Percentiles rank a stretch among this genome's conserved stretches.
These are phyloP conservation scores for Hydrochoerus hydrochaeris DNA, from an alignment of 2,113 vertebrate species.

Conservation along the genomic window DNA sequence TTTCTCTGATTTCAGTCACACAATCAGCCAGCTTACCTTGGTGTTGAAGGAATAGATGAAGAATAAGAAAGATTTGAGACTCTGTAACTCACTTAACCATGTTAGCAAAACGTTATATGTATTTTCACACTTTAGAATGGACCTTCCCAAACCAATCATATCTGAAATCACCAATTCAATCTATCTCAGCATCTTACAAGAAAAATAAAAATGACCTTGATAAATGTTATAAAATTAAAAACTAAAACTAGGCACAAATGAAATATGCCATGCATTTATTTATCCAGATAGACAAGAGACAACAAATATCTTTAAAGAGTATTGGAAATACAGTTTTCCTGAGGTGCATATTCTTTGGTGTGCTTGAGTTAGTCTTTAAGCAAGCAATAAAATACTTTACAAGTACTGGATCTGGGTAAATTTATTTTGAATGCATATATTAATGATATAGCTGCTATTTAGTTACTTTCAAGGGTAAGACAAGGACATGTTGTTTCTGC, in stretches of 20 bases:
- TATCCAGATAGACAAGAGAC: not conserved
- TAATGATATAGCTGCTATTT: not conserved
- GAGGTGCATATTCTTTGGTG: not conserved
- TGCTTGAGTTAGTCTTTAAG: not conserved
- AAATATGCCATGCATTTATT: not conserved
- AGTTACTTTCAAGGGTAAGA: not conserved
- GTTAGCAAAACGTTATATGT: not conserved
- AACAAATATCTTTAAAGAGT: not conserved
- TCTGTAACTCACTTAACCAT: conserved; percentile 9
- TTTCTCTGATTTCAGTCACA: conserved; percentile 66
- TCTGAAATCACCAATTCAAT: not conserved
- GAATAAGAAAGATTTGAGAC: conserved; percentile 50
- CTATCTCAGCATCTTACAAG: not conserved
- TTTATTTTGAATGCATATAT: not conserved
- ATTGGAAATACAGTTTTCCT: not conserved
- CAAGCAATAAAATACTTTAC: not conserved
- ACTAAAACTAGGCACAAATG: not conserved
- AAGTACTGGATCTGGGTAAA: not conserved
- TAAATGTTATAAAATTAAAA: conserved; percentile 25
- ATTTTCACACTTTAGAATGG: conserved; percentile 58
- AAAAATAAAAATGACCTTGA: not conserved
- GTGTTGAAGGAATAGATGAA: not conserved
- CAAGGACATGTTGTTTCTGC: not conserved
- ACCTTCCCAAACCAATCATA: conserved; percentile 51
- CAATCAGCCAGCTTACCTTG: conserved; percentile 1